These are phyloP conservation scores for Bombus affinis DNA, from an alignment of 1,140 invertebrate species.

Conservation along the genomic window DNA sequence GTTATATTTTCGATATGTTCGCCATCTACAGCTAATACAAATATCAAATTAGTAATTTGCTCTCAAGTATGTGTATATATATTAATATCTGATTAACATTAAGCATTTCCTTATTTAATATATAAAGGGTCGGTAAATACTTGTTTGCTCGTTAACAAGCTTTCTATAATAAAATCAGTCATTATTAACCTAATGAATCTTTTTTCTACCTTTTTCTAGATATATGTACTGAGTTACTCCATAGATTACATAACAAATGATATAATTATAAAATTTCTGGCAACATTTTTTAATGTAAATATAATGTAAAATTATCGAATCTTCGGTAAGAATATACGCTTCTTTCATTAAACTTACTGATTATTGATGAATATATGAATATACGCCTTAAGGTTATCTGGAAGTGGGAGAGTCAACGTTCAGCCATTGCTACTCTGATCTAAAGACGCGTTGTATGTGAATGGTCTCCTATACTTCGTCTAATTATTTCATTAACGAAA, in stretches of 20 bases:
- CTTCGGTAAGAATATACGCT: background rate
- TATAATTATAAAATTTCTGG: background rate
- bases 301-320: background rate
- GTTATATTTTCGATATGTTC: constrained; percentile 6
- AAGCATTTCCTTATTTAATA: background rate
- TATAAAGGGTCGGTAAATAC: background rate
- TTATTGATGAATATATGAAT: background rate
- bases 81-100: background rate
- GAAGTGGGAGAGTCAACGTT: constrained; percentile 11
- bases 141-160: background rate
- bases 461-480: background rate
- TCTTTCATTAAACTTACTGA: background rate
- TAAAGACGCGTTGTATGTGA: background rate
- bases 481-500: background rate
- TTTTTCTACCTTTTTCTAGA: background rate
- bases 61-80: no score
- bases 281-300: background rate
- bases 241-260: no score
- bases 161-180: background rate
- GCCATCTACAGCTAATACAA: background rate
- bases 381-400: constrained; percentile 13
- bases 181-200: background rate
- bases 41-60: background rate
- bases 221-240: background rate
- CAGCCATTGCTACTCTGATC: constrained; percentile 31